Conservation (phyloP, 1,140 invertebrate genomes). For the Dendroctonus valens region DNA sequence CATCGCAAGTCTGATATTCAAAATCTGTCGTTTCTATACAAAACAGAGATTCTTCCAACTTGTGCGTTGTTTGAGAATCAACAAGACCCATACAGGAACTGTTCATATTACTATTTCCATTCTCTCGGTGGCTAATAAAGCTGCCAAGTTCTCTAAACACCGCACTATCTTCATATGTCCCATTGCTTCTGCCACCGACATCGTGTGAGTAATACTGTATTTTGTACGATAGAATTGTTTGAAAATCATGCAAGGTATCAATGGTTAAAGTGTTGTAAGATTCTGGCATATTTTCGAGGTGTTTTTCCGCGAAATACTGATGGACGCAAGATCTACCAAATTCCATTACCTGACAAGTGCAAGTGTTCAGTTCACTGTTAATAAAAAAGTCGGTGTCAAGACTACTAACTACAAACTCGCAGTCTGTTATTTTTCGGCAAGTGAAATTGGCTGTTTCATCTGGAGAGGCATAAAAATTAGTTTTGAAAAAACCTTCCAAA, state of each 20-base stretch:
- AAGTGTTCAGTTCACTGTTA: conserved; percentile 22
- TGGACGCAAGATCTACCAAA: conserved; percentile 17
- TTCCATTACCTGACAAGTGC: conserved; percentile 18
- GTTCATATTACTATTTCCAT: neutral
- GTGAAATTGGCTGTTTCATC: conserved; percentile 9
- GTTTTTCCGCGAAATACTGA: conserved; percentile 23
- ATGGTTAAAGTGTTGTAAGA: conserved; percentile 14
- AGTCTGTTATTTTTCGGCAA: conserved; percentile 10
- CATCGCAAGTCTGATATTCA: neutral
- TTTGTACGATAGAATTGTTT: conserved; percentile 11
- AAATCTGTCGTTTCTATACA: neutral
- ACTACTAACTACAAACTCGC: conserved; percentile 10
- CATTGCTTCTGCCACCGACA: neutral
- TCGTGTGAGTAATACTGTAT: neutral
- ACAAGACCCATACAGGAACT: neutral
- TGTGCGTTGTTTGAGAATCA: neutral
- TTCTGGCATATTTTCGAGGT: conserved; percentile 15
- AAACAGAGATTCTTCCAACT: neutral
- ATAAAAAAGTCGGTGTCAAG: conserved; percentile 14
- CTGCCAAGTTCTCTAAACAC: neutral
- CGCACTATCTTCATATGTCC: neutral
- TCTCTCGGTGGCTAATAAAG: neutral
- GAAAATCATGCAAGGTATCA: conserved; percentile 8
- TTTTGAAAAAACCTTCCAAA: conserved; percentile 19
- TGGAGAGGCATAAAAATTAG: conserved; percentile 19